These are phyloP conservation scores for Patella ulyssiponensis DNA, from an alignment of 2,888 invertebrate species.

Conservation along the genomic window DNA sequence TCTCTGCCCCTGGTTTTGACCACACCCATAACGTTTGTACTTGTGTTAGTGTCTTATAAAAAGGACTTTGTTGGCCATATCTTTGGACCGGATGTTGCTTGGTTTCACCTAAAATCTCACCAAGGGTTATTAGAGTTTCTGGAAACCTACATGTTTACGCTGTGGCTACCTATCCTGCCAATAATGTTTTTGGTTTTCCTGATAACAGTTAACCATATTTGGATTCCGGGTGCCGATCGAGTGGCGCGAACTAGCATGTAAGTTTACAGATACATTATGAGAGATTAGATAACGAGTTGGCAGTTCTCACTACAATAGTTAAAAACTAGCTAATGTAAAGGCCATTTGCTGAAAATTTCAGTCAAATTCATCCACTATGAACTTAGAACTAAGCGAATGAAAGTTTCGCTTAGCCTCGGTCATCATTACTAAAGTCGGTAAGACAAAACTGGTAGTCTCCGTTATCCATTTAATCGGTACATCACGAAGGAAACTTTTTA, in stretches of 20 bases:
- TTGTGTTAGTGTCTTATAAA: background rate
- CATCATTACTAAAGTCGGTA: too few relatives aligned
- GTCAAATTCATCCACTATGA: too few relatives aligned
- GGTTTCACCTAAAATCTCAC: constrained; percentile 77
- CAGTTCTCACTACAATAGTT: too few relatives aligned
- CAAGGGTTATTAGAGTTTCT: constrained; percentile 74
- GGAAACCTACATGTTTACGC: constrained; percentile 19
- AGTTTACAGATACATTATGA: too few relatives aligned
- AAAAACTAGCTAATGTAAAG: too few relatives aligned
- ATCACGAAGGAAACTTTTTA: too few relatives aligned
- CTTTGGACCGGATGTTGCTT: constrained; percentile 75
- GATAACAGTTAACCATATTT: constrained; percentile 53
- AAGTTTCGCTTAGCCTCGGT: too few relatives aligned
- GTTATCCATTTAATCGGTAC: too few relatives aligned
- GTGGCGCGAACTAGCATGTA: constrained; percentile 56
- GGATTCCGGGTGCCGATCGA: constrained; percentile 51
- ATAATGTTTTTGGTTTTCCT: constrained; percentile 46
- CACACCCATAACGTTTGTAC: constrained; percentile 3
- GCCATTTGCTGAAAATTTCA: too few relatives aligned
- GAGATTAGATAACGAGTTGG: too few relatives aligned
- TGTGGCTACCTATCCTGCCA: constrained; percentile 46
- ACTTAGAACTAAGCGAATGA: too few relatives aligned
- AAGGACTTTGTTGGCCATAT: background rate
- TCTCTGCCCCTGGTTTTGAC: constrained; percentile 6
- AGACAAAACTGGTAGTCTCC: too few relatives aligned